Percentiles rank a stretch among this genome's conserved stretches.
Evolutionary conservation across 2,888 invertebrate species (phyloP).

Genomic region (Microdon myrmicae): DNA sequence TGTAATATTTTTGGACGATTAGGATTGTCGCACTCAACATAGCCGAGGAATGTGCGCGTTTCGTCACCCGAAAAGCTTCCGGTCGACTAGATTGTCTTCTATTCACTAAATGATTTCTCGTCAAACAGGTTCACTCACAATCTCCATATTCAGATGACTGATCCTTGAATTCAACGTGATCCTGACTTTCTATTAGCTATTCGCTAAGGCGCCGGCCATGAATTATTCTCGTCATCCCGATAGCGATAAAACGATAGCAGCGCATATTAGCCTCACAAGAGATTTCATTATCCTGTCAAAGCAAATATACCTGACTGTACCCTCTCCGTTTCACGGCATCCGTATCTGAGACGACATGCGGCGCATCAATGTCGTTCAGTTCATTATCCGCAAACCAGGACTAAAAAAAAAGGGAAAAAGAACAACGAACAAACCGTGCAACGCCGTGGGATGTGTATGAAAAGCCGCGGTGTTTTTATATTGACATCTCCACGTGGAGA

Average conservation of each 20-base stretch:
- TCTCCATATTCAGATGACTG: conserved; percentile 50
- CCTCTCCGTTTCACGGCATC: background rate
- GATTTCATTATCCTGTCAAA: conserved; percentile 49
- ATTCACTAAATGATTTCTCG: conserved; percentile 29
- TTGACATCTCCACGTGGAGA: conserved; percentile 40
- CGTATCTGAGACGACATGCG: too few species aligned
- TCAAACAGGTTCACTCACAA: conserved; percentile 27
- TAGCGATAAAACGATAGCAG: conserved; percentile 33
- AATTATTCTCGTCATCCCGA: conserved; percentile 42
- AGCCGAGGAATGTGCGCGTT: conserved; percentile 14
- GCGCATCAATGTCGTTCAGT: too few species aligned
- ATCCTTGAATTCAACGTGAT: conserved; percentile 19
- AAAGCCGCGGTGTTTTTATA: conserved; percentile 32
- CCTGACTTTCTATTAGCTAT: conserved; percentile 13
- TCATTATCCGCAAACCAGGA: too few species aligned
- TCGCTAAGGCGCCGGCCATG: conserved; percentile 28
- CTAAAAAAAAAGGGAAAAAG: too few species aligned
- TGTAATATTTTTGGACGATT: conserved; percentile 41
- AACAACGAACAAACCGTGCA: too few species aligned
- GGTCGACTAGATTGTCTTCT: conserved; percentile 44
- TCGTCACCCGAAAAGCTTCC: conserved; percentile 23
- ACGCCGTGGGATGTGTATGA: conserved; percentile 31
- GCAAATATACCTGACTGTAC: conserved; percentile 16
- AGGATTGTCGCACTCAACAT: conserved; percentile 41
- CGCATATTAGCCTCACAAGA: conserved; percentile 43